phyloP scores from a whole-genome alignment of 2,113 vertebrate species.

The Triplophysa siluroides region DNA sequence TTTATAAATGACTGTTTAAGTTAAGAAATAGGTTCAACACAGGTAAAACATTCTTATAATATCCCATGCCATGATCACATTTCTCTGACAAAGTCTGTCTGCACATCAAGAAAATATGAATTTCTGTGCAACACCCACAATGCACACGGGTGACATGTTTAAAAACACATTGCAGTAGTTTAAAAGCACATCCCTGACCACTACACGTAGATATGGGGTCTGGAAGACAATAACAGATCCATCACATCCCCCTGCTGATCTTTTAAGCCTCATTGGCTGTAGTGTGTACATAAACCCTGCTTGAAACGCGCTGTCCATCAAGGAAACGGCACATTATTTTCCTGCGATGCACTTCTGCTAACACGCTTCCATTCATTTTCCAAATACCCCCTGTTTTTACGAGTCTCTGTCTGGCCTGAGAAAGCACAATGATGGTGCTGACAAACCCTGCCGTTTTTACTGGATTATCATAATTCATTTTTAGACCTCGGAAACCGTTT shows the following conservation, averaged over 20 bases:
- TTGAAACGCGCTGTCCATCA: conserved; percentile 44
- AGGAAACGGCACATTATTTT: conserved; percentile 44
- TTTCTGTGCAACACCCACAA: background rate
- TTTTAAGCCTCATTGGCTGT: conserved; percentile 47
- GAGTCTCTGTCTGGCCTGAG: conserved; percentile 15
- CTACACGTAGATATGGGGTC: conserved; percentile 33
- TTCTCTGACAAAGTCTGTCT: background rate
- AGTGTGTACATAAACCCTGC: conserved; percentile 47
- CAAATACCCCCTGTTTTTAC: conserved; percentile 34
- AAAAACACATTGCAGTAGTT: background rate
- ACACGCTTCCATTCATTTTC: conserved; percentile 44
- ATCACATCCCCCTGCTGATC: conserved; percentile 30
- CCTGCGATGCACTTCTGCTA: conserved; percentile 32
- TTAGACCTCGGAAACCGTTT: conserved; percentile 1
- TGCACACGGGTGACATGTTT: background rate
- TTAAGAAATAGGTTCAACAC: background rate
- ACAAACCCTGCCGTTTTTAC: conserved; percentile 20
- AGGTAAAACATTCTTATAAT: background rate
- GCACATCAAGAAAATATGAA: background rate
- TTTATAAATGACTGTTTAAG: too few relatives aligned
- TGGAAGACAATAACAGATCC: conserved; percentile 46
- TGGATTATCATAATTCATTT: conserved; percentile 37
- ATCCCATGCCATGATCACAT: background rate
- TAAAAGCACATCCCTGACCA: conserved; percentile 33
- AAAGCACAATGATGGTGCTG: conserved; percentile 30